Base-by-base conservation (phyloP, 92 coral and sea anemone species). In the Chrysogorgia sp. region DNA sequence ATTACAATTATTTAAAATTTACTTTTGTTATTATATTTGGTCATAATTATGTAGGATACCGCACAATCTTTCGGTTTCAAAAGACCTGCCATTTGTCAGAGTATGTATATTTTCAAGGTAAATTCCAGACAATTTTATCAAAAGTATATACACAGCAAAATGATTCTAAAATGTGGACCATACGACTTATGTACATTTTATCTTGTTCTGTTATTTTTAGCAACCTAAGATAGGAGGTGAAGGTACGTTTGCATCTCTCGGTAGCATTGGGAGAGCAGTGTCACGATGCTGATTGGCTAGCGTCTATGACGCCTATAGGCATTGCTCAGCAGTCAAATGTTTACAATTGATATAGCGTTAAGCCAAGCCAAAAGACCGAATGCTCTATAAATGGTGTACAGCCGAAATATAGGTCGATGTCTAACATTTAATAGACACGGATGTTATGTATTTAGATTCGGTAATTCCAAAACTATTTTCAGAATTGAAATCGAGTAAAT, bases 71-170 rank as follows among this genome's bases (percentile, higher is more conserved):
- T 91, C 30, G 96, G 87, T 0, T 67, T 86, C 52, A 89, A 89
- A 82, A 82, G 72, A 33, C 98, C 98, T 28, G 82, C 86, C 61
- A 88, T 93, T 26, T 91, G 96, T 22, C 98, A 93, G 83, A 91
- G 98, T 81, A 93, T 93, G 98, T 93, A 91, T 85, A 93, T 93
- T 59, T 93, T 91, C 64, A 93, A 93, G 86, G 97, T 92, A 57
- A 40, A 41, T 63, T n/a, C n/a, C 9, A 7, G 19, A 6, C 21
- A 21, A 12, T 30, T 22, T 13, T 40, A 24, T 3, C 19, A 13
- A 10, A 35, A 28, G 9, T 2, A 5, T 1, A 37, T 21, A 48
- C n/a, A n/a, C n/a, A n/a, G n/a, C n/a, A n/a, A n/a, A n/a, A n/a
- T n/a, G n/a, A n/a, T n/a, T n/a, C n/a, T 17, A 17, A 48, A 14